phyloP scores from a whole-genome alignment of 1,140 invertebrate genomes.

The Condylostylus longicornis region DNA sequence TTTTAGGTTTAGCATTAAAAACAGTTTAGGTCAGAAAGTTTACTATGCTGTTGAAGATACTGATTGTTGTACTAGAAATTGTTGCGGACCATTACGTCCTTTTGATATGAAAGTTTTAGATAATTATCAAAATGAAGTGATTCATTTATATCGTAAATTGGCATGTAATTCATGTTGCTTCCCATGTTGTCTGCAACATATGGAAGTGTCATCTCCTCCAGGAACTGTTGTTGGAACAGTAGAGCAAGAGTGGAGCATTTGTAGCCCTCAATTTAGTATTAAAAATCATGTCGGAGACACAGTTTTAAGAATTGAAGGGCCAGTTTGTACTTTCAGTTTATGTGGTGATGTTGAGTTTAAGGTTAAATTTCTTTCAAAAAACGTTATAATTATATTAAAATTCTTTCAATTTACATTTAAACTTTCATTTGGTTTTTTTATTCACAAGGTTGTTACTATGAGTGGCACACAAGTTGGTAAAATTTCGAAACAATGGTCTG shows the following conservation, averaged over 20 bases:
- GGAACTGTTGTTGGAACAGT: constrained; percentile 60
- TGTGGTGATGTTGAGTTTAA: constrained; percentile 67
- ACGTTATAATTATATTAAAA: background rate
- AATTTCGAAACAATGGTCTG: constrained; percentile 65
- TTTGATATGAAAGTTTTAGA: constrained; percentile 82
- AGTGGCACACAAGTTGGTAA: constrained; percentile 53
- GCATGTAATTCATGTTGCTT: constrained; percentile 65
- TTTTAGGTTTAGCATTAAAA: constrained; percentile 70
- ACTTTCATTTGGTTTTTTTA: background rate
- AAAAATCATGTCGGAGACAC: constrained; percentile 60
- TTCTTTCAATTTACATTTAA: background rate
- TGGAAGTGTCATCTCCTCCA: constrained; percentile 57
- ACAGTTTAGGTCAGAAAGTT: constrained; percentile 59
- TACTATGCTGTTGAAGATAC: constrained; percentile 75
- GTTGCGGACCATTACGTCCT: constrained; percentile 56
- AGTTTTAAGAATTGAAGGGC: constrained; percentile 70
- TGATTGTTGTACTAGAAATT: constrained; percentile 60
- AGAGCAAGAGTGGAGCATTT: constrained; percentile 73
- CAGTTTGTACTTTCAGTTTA: constrained; percentile 60
- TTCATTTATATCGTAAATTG: constrained; percentile 57
- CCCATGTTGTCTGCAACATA: constrained; percentile 72
- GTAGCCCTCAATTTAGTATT: constrained; percentile 61
- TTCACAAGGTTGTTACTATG: constrained; percentile 40
- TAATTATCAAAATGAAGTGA: constrained; percentile 55
- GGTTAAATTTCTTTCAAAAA: constrained; percentile 23